phyloP scores from a whole-genome alignment of 2,113 vertebrate genomes.

The Ptilonorhynchus violaceus region DNA sequence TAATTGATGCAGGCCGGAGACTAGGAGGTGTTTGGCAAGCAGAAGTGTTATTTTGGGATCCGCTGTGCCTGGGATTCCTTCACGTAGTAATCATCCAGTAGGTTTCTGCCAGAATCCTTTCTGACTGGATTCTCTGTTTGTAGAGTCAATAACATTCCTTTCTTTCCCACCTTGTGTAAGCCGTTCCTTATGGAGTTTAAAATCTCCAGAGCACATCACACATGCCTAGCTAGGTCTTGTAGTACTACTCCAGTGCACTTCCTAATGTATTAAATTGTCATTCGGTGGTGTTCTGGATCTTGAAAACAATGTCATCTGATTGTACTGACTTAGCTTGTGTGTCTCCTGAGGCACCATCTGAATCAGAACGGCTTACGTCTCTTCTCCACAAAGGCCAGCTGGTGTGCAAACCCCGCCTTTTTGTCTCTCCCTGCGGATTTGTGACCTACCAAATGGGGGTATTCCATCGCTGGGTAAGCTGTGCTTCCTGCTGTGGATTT shows the following conservation, averaged over 20 bases:
- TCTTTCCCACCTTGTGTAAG: background rate
- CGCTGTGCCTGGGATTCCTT: background rate
- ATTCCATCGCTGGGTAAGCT: background rate
- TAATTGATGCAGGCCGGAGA: background rate
- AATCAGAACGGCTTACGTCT: background rate
- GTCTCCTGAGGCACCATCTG: background rate
- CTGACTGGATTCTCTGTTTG: background rate
- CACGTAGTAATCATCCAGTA: background rate
- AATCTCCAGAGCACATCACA: background rate
- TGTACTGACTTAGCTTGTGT: background rate
- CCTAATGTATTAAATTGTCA: slow-evolving; percentile 17
- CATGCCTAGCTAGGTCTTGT: background rate
- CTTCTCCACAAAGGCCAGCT: background rate
- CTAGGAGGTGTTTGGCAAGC: background rate
- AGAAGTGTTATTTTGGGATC: background rate
- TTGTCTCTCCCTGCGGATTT: background rate
- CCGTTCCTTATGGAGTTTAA: background rate
- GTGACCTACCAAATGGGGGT: background rate
- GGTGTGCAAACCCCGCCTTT: background rate
- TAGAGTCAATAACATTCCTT: background rate
- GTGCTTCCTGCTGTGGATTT: background rate
- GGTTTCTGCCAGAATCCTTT: background rate
- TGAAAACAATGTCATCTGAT: slow-evolving; percentile 26
- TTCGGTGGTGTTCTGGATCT: slow-evolving; percentile 49
- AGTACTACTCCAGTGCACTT: background rate